Evolutionary conservation across 2,113 vertebrate species (phyloP), one percentile per base, ranked within the genome.

Genomic region (Otocyon megalotis): DNA sequence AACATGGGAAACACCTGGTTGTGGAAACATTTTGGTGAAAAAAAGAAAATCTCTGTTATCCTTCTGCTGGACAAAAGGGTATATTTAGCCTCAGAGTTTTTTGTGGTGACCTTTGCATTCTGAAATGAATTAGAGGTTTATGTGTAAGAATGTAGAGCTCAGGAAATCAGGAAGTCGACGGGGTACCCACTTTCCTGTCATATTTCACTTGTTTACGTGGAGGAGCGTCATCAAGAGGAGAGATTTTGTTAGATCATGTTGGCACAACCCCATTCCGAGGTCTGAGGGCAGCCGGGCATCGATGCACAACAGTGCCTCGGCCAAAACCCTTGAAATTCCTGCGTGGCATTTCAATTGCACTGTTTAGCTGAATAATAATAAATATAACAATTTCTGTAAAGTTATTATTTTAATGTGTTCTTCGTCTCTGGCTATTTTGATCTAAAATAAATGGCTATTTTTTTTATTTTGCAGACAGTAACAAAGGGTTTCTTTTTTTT

Each of bases 101-200:
- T 97, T 97, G 97, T 62, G 88, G 97, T 98, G 98, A 99, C 98
- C 98, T 98, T 94, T 98, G 98, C 97, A 76, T 99, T 98, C 98
- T 98, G 98, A 98, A 98, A 97, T 98, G 98, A 98, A 98, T 99
- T 98, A 98, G 98, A 98, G 97, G 98, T 98, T 98, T 98, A 98
- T 97, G 98, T 93, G 95, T 96, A 98, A 98, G 98, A 98, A 98
- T 94, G 96, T 87, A 94, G 96, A 65, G 97, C 95, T 91, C 97
- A 98, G 98, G 98, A 97, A 98, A 97, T 81, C 98, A 98, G 98
- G 98, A 98, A 98, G 98, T 97, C 84, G 88, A 97, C 37, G 97
- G 98, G 98, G 98, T 97, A 95, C 94, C 74, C 96, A 93, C 97
- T 98, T 98, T 97, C 98, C 98, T 98, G 98, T 98, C 96, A 79